Conservation (phyloP, 2,888 invertebrate species). For the Rhorus exstirpatorius region DNA sequence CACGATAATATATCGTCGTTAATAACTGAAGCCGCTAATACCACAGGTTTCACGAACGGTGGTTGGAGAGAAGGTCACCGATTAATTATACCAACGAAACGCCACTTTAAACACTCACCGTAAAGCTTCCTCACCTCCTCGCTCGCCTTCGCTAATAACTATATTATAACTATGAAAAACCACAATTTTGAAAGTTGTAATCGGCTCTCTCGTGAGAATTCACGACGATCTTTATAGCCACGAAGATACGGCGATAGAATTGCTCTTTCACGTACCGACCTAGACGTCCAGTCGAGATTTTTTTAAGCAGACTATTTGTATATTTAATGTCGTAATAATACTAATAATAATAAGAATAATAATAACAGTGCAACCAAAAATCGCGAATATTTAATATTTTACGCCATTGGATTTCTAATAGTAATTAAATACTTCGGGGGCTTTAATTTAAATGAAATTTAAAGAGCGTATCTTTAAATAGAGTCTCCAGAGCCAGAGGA, state of each 20-base stretch:
- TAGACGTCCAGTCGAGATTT: not conserved
- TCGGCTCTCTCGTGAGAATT: constrained; percentile 11
- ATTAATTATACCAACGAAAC: constrained; percentile 62
- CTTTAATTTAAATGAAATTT: not conserved
- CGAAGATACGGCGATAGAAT: constrained; percentile 4
- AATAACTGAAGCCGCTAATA: constrained; percentile 56
- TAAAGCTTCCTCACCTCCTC: constrained; percentile 17
- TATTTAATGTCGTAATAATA: not conserved
- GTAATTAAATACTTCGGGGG: not conserved
- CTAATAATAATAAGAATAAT: too few species aligned
- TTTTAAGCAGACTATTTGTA: too few species aligned
- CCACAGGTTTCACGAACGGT: constrained; percentile 36
- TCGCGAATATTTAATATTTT: not conserved
- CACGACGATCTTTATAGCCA: not conserved
- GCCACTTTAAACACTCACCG: constrained; percentile 55
- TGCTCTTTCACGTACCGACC: not conserved
- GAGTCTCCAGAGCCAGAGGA: constrained; percentile 3
- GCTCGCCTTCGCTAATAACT: constrained; percentile 6
- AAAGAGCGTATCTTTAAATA: not conserved
- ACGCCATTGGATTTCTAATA: not conserved
- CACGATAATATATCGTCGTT: constrained; percentile 63
- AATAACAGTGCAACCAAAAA: not conserved
- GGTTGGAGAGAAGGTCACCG: constrained; percentile 32
- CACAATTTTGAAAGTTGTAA: constrained; percentile 34
- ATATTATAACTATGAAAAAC: constrained; percentile 37